Percentiles rank a stretch among this genome's conserved stretches.
phyloP scores from a whole-genome alignment of 1,140 invertebrate species.

The Drosophila malerkotliana region DNA sequence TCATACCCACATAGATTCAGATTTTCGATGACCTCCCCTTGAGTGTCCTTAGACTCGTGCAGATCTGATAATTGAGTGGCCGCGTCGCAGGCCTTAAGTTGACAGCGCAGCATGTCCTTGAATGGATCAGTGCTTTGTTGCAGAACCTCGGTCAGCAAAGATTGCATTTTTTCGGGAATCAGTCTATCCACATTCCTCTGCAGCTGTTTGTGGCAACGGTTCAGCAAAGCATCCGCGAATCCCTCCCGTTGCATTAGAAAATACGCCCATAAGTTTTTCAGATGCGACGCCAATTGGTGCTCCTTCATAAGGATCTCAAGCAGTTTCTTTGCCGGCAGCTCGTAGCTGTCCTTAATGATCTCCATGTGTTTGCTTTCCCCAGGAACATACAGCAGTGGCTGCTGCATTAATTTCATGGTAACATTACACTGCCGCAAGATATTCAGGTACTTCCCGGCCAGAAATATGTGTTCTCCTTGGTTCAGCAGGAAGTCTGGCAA shows the following conservation, averaged over 20 bases:
- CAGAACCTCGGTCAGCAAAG: conserved; percentile 20
- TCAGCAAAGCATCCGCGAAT: conserved; percentile 33
- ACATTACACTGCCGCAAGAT: conserved; percentile 64
- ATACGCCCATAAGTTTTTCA: conserved; percentile 41
- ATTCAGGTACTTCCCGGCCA: conserved; percentile 66
- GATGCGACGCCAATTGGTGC: conserved; percentile 34
- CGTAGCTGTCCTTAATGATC: conserved; percentile 44
- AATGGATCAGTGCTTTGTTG: conserved; percentile 23
- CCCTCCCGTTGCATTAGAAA: conserved; percentile 41
- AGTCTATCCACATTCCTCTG: conserved; percentile 31
- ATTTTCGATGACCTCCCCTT: background rate
- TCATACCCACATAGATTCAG: conserved; percentile 46
- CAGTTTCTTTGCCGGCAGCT: conserved; percentile 52
- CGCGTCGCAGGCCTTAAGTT: conserved; percentile 45
- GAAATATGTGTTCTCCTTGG: conserved; percentile 27
- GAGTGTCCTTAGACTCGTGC: background rate
- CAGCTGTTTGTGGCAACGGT: conserved; percentile 18
- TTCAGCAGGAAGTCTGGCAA: conserved; percentile 48
- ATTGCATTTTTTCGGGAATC: conserved; percentile 41
- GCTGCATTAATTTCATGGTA: conserved; percentile 45
- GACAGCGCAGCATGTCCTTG: conserved; percentile 43
- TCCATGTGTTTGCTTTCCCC: conserved; percentile 13
- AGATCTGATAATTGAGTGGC: conserved; percentile 29
- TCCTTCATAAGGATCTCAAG: conserved; percentile 34
- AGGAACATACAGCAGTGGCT: conserved; percentile 32